Evolutionary conservation across 2,888 invertebrate species (phyloP).

Genomic region (Caenorhabditis japonica): DNA sequence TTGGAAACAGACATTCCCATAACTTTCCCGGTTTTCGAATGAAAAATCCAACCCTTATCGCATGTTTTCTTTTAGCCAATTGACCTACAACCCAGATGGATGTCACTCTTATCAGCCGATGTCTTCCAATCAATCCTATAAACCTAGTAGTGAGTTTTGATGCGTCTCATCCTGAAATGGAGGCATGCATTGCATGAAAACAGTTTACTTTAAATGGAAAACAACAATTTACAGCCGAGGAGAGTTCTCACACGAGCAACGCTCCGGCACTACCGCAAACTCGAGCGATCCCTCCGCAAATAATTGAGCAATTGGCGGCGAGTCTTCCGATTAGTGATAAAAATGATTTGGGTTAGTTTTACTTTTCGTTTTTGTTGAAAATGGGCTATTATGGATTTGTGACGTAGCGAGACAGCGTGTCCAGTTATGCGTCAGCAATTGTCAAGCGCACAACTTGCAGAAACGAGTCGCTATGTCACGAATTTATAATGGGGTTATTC

Average conservation of each 20-base stretch:
- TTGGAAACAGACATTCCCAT: too few relatives aligned
- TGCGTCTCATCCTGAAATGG: slow-evolving; percentile 1
- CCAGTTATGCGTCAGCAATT: too few relatives aligned
- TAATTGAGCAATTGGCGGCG: slow-evolving; percentile 55
- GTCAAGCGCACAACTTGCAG: too few relatives aligned
- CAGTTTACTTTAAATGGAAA: not conserved
- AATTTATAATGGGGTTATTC: too few relatives aligned
- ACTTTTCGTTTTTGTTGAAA: too few relatives aligned
- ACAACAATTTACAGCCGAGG: slow-evolving; percentile 62
- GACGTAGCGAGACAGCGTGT: too few relatives aligned
- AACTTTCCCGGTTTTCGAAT: not conserved
- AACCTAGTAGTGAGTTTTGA: slow-evolving; percentile 62
- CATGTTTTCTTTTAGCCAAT: slow-evolving; percentile 53
- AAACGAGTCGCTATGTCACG: too few relatives aligned
- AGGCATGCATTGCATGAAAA: not conserved
- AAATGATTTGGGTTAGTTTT: slow-evolving; percentile 30
- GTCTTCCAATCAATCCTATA: slow-evolving; percentile 59
- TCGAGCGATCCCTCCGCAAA: slow-evolving; percentile 57
- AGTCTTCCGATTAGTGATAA: slow-evolving; percentile 36
- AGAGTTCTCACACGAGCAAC: slow-evolving; percentile 65
- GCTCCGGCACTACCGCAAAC: slow-evolving; percentile 51
- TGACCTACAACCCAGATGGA: slow-evolving; percentile 65
- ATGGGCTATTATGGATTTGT: too few relatives aligned
- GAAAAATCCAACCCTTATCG: not conserved
- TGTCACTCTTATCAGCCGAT: slow-evolving; percentile 61